Base-by-base conservation (phyloP, 2,113 vertebrate genomes). In the Esox niger region DNA sequence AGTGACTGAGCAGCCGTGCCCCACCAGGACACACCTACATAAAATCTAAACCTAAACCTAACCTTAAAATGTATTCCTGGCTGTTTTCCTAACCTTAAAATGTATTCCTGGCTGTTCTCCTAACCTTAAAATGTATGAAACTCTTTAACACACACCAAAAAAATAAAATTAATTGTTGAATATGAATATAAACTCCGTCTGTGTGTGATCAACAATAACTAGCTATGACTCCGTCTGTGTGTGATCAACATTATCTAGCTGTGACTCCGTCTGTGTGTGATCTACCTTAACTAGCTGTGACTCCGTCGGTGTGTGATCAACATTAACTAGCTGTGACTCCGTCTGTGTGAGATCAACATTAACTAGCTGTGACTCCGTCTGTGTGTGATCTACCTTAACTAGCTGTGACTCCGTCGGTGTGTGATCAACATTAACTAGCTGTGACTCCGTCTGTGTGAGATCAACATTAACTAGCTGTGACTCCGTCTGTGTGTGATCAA, bases 1-100 rank as follows among this genome's bases (percentile, higher is more conserved):
- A 35, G 78, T 73, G 79, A 86, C 64, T 25, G 79, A 82, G 70
- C 59, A 52, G 1, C 66, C 68, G 79, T 70, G 83, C 71, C 68
- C 64, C 31, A 62, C 73, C 23, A 73, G 73, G 63, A 38, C 35
- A 38, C 35, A 11, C 15, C 35, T n/a, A n/a, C n/a, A n/a, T n/a
- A n/a, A 38, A 38, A 2, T 35, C 33, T 2, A 13, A 0, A 2
- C 4, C 32, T 2, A 6, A 11, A 6, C 33, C 9, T 10, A 10
- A 1, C 33, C 33, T 2, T 2, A 1, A 0, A 7, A 2, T 11
- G 8, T 11, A 7, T 2, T 11, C 33, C 10, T 2, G 9, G 8
- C 33, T 1, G 0, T 2, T 11, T 11, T n/a, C n/a, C n/a, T n/a
- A n/a, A n/a, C n/a, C n/a, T n/a, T n/a, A n/a, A n/a, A n/a, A n/a